phyloP scores from a whole-genome alignment of 2,888 invertebrate genomes.

The Crioceris asparagi region DNA sequence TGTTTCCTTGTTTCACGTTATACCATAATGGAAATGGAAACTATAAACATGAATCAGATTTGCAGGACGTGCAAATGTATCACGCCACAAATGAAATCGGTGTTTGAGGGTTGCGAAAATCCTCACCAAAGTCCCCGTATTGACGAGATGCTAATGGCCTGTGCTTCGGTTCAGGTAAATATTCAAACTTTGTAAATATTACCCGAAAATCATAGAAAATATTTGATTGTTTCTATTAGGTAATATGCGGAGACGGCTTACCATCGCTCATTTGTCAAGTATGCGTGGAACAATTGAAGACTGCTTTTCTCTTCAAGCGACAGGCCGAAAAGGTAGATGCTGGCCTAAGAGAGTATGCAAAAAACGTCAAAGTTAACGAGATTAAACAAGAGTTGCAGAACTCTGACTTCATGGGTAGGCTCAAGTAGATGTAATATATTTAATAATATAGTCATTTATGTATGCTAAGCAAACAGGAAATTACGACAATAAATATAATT shows the following conservation, averaged over 20 bases:
- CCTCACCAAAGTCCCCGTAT: slow-evolving; percentile 35
- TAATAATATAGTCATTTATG: no score
- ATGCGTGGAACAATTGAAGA: slow-evolving; percentile 32
- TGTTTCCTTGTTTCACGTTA: slow-evolving; percentile 11
- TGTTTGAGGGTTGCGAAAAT: slow-evolving; percentile 31
- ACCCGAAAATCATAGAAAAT: slow-evolving; percentile 1
- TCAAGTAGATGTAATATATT: not conserved
- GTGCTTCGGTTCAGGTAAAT: slow-evolving; percentile 37
- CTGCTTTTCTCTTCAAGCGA: slow-evolving; percentile 33
- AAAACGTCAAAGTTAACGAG: slow-evolving; percentile 26
- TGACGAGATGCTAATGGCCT: slow-evolving; percentile 42
- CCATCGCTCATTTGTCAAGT: slow-evolving; percentile 33
- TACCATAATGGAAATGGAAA: slow-evolving; percentile 28
- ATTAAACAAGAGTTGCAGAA: slow-evolving; percentile 29
- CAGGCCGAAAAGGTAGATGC: slow-evolving; percentile 33
- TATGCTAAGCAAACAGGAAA: no score
- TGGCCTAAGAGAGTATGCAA: slow-evolving; percentile 29
- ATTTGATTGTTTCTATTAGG: slow-evolving; percentile 24
- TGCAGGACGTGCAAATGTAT: slow-evolving; percentile 37
- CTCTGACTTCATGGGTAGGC: slow-evolving; percentile 26
- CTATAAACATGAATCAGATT: slow-evolving; percentile 32
- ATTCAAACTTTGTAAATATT: slow-evolving; percentile 6
- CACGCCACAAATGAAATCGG: slow-evolving; percentile 30
- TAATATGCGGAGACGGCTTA: slow-evolving; percentile 34
- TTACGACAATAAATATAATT: no score